Evolutionary conservation across 2,797 vertebrate species (phyloP), one percentile per base, ranked within the genome.

Genomic region (Ptychobarbus kaznakovi): DNA sequence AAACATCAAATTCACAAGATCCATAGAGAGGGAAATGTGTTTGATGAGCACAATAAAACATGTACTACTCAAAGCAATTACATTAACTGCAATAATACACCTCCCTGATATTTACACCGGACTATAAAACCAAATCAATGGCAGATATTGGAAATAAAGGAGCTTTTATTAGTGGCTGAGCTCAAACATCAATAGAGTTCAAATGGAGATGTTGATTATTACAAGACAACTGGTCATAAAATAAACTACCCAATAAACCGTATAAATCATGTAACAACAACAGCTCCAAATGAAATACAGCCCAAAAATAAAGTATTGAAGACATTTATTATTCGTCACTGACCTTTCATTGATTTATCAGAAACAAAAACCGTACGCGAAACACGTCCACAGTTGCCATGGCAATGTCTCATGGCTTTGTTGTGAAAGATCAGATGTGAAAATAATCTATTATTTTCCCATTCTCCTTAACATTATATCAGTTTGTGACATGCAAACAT

Each of bases 341-440:
- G 61, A 66, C 6, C 61, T 66, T 42, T 53, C 35, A 70, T 70
- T 42, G 35, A 81, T 82, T 83, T 75, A 49, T 51, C 28, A 49
- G 56, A 56, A 72, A 74, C 38, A 63, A 49, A 16, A n/a, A 73
- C 38, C 32, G 25, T 44, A 32, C 22, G 40, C 2, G 40, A 82
- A 38, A 28, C 69, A 32, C 15, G 7, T 22, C 15, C 28, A 49
- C 70, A 46, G 56, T 83, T 75, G 42, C 70, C 28, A 74, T 74
- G 70, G 74, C 81, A 83, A 65, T 51, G 56, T 72, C 51, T 74
- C 25, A 63, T 61, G 28, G 42, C 40, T 44, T 82, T 74, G 40
- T 82, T 44, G 74, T 82, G 53, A 82, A 74, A 83, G 81, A 42
- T 44, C 68, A 70, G 35, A 73, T 61, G 40, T 61, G 35, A 42